A percentile compares a stretch with the other conserved stretches of the same genome.
Conservation (phyloP, 2,797 vertebrate genomes). For the Peromyscus melanophrys region DNA sequence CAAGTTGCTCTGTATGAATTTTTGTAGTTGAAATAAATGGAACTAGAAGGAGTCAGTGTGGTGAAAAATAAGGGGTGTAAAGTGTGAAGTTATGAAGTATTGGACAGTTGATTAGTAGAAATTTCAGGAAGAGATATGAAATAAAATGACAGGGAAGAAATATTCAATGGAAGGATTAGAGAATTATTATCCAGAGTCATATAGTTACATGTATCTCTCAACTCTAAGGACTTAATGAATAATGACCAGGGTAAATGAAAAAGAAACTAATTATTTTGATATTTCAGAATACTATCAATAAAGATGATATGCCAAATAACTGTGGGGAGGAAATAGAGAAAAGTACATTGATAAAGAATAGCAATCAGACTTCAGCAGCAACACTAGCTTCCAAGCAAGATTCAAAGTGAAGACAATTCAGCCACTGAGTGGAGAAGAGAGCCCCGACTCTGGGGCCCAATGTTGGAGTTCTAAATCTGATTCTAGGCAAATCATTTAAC, state of each 20-base stretch:
- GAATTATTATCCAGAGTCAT: neutral
- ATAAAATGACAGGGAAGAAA: neutral
- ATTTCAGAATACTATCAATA: conserved; percentile 23
- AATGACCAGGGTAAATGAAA: neutral
- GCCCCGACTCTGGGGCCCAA: neutral
- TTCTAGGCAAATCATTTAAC: neutral
- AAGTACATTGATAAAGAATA: neutral
- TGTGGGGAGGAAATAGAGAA: neutral
- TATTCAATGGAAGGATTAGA: neutral
- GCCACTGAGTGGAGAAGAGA: neutral
- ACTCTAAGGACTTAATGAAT: neutral
- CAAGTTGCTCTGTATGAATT: neutral
- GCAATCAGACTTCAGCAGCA: neutral
- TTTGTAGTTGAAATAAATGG: neutral
- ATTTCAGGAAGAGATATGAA: neutral
- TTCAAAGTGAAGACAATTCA: neutral
- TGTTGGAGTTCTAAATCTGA: neutral
- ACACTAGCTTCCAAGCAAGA: neutral
- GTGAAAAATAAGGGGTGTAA: neutral
- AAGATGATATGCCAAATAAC: neutral
- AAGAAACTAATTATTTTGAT: neutral
- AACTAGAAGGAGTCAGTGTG: neutral
- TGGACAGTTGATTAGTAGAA: neutral
- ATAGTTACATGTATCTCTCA: neutral
- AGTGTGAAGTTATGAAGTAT: neutral